Base-by-base conservation (phyloP, 2,888 invertebrate species). In the Fragum sueziense region DNA sequence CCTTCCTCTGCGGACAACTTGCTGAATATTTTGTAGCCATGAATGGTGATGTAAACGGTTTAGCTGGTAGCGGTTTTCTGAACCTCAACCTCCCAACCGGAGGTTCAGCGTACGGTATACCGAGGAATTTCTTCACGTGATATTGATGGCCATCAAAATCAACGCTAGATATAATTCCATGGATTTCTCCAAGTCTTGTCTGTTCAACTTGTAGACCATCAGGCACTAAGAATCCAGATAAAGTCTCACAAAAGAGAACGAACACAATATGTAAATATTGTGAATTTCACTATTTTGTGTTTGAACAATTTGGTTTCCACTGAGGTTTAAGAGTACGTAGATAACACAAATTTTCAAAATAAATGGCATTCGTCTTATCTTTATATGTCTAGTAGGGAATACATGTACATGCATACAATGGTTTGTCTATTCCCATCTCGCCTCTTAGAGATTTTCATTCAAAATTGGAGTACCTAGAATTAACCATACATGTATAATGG, bases 61-160 rank as follows among this genome's bases (percentile, higher is more conserved):
- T 61, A 33, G 31, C 22, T 0, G 74, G 69, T 27, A 61, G n/a
- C 14, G 74, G 69, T 25, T 74, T 69, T 3, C 62, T 29, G 27
- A 69, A 74, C 2, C 74, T 59, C 0, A 74, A 51, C 17, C 51
- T 33, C 14, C 74, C 74, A 33, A 69, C 47, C 6, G 74, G 74
- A 1, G 74, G 61, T 31, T 74, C 41, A 14, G 74, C 69, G 34
- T 74, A 74, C 29, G 74, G 74, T 51, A 74, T 74, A 4, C 74
- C 74, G 14, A 74, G 51, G 27, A 69, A 74, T 22, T 37, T 31
- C 20, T 47, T 61, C 25, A 74, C 61, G 14, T 69, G 59, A 20
- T 59, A 61, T n/a, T 22, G 33, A 11, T 3, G 20, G 9, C 47
- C 47, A 29, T 59, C 61, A 41, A 74, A 74, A 27, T 27, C 9